phyloP scores from a whole-genome alignment of 2,888 invertebrate genomes.

The Dorcus hopei region DNA sequence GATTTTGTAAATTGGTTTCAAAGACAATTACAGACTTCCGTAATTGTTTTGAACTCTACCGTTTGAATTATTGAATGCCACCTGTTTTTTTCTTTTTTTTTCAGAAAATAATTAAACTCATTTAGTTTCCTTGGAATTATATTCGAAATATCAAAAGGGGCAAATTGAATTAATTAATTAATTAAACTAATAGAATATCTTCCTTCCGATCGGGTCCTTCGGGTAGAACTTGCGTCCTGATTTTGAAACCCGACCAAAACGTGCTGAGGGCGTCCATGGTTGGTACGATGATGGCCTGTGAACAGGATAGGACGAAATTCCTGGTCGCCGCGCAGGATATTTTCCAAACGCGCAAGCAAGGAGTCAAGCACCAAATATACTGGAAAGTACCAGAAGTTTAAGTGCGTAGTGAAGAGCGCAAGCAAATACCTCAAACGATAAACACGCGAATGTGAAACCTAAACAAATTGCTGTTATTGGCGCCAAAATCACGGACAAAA shows the following conservation, averaged over 20 bases:
- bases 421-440: conserved; percentile 63
- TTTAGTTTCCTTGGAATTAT: too few relatives aligned
- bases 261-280: conserved; percentile 61
- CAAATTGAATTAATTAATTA: not conserved
- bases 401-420: not conserved
- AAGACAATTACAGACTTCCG: too few relatives aligned
- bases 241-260: conserved; percentile 58
- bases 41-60: too few relatives aligned
- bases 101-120: too few relatives aligned
- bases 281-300: conserved; percentile 63
- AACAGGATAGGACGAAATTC: conserved; percentile 56
- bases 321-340: conserved; percentile 63
- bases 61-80: too few relatives aligned
- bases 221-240: conserved; percentile 53
- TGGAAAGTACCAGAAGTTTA: conserved; percentile 42
- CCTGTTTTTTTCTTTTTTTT: too few relatives aligned
- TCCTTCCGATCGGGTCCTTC: conserved; percentile 51
- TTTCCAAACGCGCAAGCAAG: conserved; percentile 64
- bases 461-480: conserved; percentile 66
- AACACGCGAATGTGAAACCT: conserved; percentile 66
- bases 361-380: conserved; percentile 74
- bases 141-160: too few relatives aligned
- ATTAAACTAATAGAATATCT: conserved; percentile 31
- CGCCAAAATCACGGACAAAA: conserved; percentile 63
- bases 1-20: too few relatives aligned